Base-by-base conservation (phyloP, 2,888 invertebrate genomes). In the Drosophila pegasa region DNA sequence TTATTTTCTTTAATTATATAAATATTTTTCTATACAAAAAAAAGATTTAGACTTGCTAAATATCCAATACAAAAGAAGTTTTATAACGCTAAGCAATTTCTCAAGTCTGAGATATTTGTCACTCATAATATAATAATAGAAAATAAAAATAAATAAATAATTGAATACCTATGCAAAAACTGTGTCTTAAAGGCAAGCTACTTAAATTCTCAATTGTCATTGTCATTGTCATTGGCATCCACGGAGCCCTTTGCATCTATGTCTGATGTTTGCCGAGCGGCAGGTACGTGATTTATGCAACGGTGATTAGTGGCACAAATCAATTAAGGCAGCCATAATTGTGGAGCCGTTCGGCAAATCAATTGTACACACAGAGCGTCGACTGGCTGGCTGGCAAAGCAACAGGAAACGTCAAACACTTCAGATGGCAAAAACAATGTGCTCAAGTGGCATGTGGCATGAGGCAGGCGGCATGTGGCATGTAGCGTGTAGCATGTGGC, bases 341-440 rank as follows among this genome's bases (percentile, higher is more conserved):
- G 67, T 63, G 50, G 38, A 45, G 4, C 9, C 47, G 48, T 45
- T 71, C 48, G 47, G 54, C 45, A 55, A 68, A 78, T 78, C 78
- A 75, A 73, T 55, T 41, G 25, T 50, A 25, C 37, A 14, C 47
- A 33, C 40, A 10, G 33, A n/a, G 7, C 8, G n/a, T 20, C 16
- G 27, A 27, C 51, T 20, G 47, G 18, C 10, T 10, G 12, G 48
- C 40, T 22, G 38, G 31, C 45, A 54, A 51, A 62, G 69, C 71
- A 75, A 73, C 71, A 70, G 86, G 82, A 85, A 73, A 78, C 74
- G 72, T 74, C 82, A 85, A 81, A 81, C 85, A 81, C 74, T 81
- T 71, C 55, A 60, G 52, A 66, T 47, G 33, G 55, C 71, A 68
- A 69, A 80, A 83, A 79, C 83, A 79, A 81, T 77, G 62, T 61